A percentile compares a stretch with the other conserved stretches of the same genome.
Conservation (phyloP, 2,797 vertebrate genomes). For the Prunella strophiata region DNA sequence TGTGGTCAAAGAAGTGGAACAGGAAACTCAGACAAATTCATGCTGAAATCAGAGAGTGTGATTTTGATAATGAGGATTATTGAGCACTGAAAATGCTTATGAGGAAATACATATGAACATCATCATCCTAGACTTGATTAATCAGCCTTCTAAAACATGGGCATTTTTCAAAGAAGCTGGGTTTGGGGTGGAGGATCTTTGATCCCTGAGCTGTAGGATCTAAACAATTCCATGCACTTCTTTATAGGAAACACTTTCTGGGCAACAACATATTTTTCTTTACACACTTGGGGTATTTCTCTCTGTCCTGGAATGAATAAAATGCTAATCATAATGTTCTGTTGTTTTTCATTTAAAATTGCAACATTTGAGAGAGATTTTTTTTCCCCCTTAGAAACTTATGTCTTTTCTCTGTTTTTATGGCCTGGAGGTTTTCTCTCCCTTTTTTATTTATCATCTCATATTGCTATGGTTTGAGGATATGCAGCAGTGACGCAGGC, state of each 20-base stretch:
- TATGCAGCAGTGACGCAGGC: constrained; percentile 12
- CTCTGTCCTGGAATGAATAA: background rate
- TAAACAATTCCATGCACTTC: background rate
- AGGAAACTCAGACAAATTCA: background rate
- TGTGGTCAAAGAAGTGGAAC: background rate
- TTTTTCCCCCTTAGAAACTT: background rate
- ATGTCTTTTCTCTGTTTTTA: constrained; percentile 24
- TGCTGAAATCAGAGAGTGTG: background rate
- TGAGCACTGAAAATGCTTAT: background rate
- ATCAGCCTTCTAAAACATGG: background rate
- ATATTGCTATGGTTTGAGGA: constrained; percentile 49
- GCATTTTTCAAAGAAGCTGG: background rate
- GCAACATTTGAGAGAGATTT: background rate
- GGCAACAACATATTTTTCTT: background rate
- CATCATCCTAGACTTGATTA: background rate
- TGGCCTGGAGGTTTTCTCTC: constrained; percentile 31
- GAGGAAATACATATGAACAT: background rate
- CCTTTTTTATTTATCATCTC: constrained; percentile 45
- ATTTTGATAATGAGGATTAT: background rate
- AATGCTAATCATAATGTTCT: background rate
- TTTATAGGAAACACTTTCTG: background rate
- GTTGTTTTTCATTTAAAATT: constrained; percentile 47
- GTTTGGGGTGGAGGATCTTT: background rate
- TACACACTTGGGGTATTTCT: background rate
- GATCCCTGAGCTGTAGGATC: background rate